Percentiles rank a stretch among this genome's conserved stretches.
phyloP scores from a whole-genome alignment of 2,113 vertebrate genomes.

The Emydura subglobosa region DNA sequence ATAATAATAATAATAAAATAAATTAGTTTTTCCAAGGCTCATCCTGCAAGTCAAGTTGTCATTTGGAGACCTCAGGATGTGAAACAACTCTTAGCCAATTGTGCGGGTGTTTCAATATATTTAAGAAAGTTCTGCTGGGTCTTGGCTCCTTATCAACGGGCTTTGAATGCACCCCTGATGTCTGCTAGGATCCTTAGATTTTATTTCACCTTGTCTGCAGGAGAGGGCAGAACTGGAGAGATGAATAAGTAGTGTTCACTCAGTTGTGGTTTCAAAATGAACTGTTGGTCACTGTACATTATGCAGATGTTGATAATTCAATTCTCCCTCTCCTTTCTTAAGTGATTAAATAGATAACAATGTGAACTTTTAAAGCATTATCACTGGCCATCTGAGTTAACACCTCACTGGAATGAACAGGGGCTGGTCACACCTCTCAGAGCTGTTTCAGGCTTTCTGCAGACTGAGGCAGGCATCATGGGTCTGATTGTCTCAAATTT shows the following conservation, averaged over 20 bases:
- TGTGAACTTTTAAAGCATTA: not conserved
- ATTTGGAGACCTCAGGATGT: not conserved
- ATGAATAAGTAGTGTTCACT: not conserved
- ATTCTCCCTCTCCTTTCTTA: not conserved
- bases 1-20: not conserved
- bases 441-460: not conserved
- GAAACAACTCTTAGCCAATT: not conserved
- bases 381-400: not conserved
- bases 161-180: not conserved
- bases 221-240: not conserved
- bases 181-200: not conserved
- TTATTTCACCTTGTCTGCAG: not conserved
- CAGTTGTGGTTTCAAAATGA: not conserved
- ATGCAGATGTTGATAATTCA: not conserved
- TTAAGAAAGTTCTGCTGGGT: not conserved
- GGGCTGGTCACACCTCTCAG: not conserved
- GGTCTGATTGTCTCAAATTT: not conserved
- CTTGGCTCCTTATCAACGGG: no score
- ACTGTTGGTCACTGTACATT: not conserved
- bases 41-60: not conserved
- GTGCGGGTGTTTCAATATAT: not conserved
- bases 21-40: constrained; percentile 3
- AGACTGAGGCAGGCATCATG: not conserved
- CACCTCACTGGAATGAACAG: not conserved
- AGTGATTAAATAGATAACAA: not conserved